phyloP scores from a whole-genome alignment of 2,113 vertebrate genomes.

The Sebastes fasciatus region DNA sequence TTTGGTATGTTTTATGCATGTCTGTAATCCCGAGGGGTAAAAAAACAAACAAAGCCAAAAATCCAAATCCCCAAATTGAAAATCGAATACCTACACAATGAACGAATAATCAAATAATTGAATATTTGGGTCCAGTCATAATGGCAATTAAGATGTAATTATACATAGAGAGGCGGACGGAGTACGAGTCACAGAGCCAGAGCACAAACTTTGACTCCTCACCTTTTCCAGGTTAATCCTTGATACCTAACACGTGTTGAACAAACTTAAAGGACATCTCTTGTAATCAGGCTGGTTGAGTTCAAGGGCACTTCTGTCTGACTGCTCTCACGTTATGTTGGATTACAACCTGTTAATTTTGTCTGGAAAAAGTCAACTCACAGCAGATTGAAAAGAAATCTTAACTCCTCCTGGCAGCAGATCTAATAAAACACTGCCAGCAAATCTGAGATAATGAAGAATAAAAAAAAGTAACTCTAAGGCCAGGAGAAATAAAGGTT shows the following conservation, averaged over 20 bases:
- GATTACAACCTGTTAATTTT: neutral
- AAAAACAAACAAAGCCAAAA: too few species aligned
- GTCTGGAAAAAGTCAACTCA: neutral
- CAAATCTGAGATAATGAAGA: neutral
- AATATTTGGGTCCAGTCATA: too few species aligned
- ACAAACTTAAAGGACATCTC: neutral
- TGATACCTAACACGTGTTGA: neutral
- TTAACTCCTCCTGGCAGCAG: neutral
- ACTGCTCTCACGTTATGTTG: neutral
- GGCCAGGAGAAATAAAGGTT: too few species aligned
- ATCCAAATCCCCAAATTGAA: too few species aligned
- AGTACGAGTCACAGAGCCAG: neutral
- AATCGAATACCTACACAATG: too few species aligned
- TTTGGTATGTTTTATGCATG: too few species aligned
- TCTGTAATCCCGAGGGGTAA: too few species aligned
- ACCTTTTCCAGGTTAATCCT: conserved; percentile 2
- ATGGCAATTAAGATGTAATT: neutral
- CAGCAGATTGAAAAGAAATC: neutral
- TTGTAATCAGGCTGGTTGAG: neutral
- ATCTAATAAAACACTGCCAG: neutral
- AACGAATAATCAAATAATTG: too few species aligned
- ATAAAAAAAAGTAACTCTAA: neutral
- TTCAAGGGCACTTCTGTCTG: neutral
- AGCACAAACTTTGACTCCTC: neutral
- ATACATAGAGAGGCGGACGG: neutral